Conservation (phyloP, 1,140 invertebrate species). For the Steinernema feltiae region DNA sequence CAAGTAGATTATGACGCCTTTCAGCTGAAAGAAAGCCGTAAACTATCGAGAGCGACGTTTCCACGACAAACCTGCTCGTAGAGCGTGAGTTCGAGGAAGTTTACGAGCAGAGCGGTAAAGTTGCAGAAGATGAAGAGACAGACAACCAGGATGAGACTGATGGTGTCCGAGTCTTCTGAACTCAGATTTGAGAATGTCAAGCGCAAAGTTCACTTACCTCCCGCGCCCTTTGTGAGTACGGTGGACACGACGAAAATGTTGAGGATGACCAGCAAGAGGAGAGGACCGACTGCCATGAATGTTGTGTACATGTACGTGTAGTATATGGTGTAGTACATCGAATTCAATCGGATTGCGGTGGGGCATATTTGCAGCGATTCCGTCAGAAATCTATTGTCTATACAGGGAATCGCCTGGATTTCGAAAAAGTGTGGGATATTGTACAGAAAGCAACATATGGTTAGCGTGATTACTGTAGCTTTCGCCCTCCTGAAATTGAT, state of each 20-base stretch:
- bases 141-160: conserved; percentile 53
- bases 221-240: conserved; percentile 47
- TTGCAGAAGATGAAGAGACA: conserved; percentile 58
- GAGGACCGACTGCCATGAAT: conserved; percentile 55
- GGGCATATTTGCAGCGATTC: conserved; percentile 51
- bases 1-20: conserved; percentile 51
- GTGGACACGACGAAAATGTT: conserved; percentile 54
- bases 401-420: conserved; percentile 46
- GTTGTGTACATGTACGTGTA: conserved; percentile 52
- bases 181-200: background rate
- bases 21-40: conserved; percentile 36
- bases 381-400: conserved; percentile 30
- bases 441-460: conserved; percentile 46
- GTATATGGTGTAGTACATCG: conserved; percentile 54
- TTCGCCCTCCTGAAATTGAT: conserved; percentile 45
- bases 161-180: conserved; percentile 50
- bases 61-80: conserved; percentile 46
- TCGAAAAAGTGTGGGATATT: conserved; percentile 57
- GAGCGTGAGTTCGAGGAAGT: conserved; percentile 54
- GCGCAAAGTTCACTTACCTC: background rate
- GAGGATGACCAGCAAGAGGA: conserved; percentile 52
- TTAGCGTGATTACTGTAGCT: conserved; percentile 43
- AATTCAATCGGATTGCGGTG: conserved; percentile 45
- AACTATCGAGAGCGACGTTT: background rate
- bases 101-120: conserved; percentile 54